A percentile compares a stretch with the other conserved stretches of the same genome.
phyloP scores from a whole-genome alignment of 2,113 vertebrate species.

The Crotophaga sulcirostris region DNA sequence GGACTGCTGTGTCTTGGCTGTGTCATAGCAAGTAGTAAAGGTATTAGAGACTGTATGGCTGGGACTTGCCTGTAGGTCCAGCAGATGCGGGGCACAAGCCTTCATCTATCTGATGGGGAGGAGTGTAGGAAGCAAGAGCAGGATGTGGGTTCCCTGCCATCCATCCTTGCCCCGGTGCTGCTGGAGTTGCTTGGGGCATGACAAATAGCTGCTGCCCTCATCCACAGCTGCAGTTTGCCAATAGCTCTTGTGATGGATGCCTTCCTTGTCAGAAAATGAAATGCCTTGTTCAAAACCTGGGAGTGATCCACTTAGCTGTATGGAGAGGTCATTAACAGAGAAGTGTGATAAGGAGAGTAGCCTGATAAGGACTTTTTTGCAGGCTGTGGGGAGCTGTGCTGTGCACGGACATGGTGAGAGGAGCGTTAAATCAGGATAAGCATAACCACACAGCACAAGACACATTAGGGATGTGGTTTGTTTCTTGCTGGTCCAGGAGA shows the following conservation, averaged over 20 bases:
- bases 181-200: not conserved
- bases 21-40: not conserved
- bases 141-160: too few relatives aligned
- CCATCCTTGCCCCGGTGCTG: not conserved
- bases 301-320: not conserved
- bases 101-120: not conserved
- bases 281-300: not conserved
- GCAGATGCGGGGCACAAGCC: not conserved
- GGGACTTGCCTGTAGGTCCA: not conserved
- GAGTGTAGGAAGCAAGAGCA: not conserved
- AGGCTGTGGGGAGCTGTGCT: not conserved
- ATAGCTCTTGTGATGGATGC: not conserved
- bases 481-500: not conserved
- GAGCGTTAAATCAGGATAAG: not conserved
- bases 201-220: not conserved
- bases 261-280: not conserved
- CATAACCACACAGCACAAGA: not conserved
- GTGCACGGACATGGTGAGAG: not conserved
- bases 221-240: not conserved
- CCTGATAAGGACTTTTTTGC: slow-evolving; percentile 23
- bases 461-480: not conserved
- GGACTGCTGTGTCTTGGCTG: not conserved
- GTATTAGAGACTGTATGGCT: not conserved
- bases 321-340: not conserved
- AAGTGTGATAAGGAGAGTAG: slow-evolving; percentile 49